Evolutionary conservation across 2,888 invertebrate species (phyloP), one percentile per base, ranked within the genome.

Genomic region (Empis stercorea): DNA sequence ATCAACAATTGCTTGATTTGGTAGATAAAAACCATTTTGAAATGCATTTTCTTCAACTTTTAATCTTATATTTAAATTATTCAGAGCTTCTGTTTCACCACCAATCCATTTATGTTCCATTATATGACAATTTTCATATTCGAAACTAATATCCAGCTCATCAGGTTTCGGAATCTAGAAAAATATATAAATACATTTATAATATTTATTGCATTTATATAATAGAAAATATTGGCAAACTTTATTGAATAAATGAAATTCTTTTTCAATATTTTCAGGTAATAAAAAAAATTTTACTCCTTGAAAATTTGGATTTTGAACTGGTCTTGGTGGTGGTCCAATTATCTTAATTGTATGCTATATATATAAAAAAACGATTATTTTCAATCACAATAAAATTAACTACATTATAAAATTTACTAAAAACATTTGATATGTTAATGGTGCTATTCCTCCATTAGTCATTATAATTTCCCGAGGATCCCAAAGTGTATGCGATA

Each of bases 401-500:
- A 11, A 39, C 7, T 13, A 11, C 7, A 11, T n/a, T 30, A 10
- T 30, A 30, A 48, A 61, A 70, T 68, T n/a, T 55, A 80, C 80
- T 66, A 79, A 63, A 60, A 84, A 83, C 74, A 81, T 77, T 61
- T 78, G 75, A 61, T 80, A 84, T 0, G 84, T 84, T 10, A 83
- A 69, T 13, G 84, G 84, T 2, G 84, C 80, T 15, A 75, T 75
- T 7, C 82, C 83, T 1, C 81, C 82, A 60, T 84, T 84, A 9
- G 77, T 76, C 30, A 73, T 67, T 38, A 83, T 76, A 10, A 84
- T 75, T 32, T 68, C 70, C 30, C 73, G 71, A 0, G 84, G 83
- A 61, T 82, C 75, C 81, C 82, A 85, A 10, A 84, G 68, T 0
- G 84, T 84, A 55, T 84, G 84, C 0, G 82, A 81, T 3, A 82